Evolutionary conservation across 2,113 vertebrate genomes (phyloP).

Genomic region (Gila orcuttii): DNA sequence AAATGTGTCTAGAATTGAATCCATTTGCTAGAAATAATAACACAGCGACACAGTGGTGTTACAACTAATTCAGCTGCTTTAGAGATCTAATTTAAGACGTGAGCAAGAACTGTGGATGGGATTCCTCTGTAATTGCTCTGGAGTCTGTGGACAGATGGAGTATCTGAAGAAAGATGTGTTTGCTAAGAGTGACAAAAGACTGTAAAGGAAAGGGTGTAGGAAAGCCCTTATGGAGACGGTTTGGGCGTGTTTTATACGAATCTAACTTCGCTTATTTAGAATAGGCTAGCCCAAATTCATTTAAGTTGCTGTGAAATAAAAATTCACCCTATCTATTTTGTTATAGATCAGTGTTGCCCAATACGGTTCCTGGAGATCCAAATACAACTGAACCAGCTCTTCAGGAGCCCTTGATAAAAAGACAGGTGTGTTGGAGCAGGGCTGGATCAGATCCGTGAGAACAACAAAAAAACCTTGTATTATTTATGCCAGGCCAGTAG

Average conservation of each 20-base stretch:
- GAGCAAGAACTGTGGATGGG: not conserved
- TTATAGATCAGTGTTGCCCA: no score
- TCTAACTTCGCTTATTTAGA: no score
- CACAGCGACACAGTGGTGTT: constrained; percentile 9
- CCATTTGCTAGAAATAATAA: constrained; percentile 22
- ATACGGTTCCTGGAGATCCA: no score
- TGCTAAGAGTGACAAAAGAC: not conserved
- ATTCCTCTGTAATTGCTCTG: not conserved
- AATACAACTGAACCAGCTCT: no score
- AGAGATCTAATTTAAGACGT: not conserved
- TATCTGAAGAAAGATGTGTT: not conserved
- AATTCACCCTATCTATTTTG: no score
- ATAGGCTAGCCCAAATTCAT: no score
- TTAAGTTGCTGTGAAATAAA: no score
- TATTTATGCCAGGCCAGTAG: no score
- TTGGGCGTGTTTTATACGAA: not conserved
- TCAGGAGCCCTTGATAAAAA: no score
- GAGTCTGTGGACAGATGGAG: not conserved
- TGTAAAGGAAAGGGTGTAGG: not conserved
- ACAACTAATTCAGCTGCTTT: constrained; percentile 1
- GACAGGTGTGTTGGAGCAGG: no score
- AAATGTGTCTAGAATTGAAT: not conserved
- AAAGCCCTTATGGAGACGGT: not conserved
- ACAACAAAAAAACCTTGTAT: no score
- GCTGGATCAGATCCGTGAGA: no score